A percentile compares a stretch with the other conserved stretches of the same genome.
These are phyloP conservation scores for Siniperca chuatsi DNA, from an alignment of 2,113 vertebrate genomes.

Conservation along the genomic window DNA sequence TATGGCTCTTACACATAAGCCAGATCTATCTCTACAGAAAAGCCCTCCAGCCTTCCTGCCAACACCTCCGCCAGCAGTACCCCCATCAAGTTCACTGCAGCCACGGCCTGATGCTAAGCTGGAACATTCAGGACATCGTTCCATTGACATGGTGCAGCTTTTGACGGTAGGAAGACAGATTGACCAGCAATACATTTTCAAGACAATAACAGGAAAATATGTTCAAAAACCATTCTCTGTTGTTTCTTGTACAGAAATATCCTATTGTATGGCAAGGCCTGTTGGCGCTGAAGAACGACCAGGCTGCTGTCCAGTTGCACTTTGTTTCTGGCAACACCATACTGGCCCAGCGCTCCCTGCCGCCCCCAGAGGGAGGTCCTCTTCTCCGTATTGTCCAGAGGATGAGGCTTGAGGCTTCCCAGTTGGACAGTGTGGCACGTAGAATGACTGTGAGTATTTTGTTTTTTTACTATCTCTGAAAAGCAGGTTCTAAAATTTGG, in stretches of 20 bases:
- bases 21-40: slow-evolving; percentile 87
- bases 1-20: slow-evolving; percentile 87
- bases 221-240: neutral
- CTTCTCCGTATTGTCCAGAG: slow-evolving; percentile 96
- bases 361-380: slow-evolving; percentile 92
- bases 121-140: slow-evolving; percentile 88
- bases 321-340: slow-evolving; percentile 97
- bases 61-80: slow-evolving; percentile 71
- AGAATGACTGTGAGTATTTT: slow-evolving; percentile 92
- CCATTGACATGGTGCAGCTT: slow-evolving; percentile 96
- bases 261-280: slow-evolving; percentile 99
- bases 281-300: slow-evolving; percentile 96
- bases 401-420: slow-evolving; percentile 95
- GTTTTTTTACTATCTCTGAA: neutral
- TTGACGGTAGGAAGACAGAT: slow-evolving; percentile 86
- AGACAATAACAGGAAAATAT: neutral
- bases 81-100: slow-evolving; percentile 77
- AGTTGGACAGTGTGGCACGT: slow-evolving; percentile 95
- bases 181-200: slow-evolving; percentile 7
- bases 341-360: slow-evolving; percentile 94
- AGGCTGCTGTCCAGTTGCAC: slow-evolving; percentile 96
- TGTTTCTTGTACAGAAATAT: slow-evolving; percentile 89
- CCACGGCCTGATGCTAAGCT: slow-evolving; percentile 86
- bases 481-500: neutral
- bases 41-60: slow-evolving; percentile 85